These are phyloP conservation scores for Lumbricus terrestris DNA, from an alignment of 2,888 invertebrate genomes.

Conservation along the genomic window DNA sequence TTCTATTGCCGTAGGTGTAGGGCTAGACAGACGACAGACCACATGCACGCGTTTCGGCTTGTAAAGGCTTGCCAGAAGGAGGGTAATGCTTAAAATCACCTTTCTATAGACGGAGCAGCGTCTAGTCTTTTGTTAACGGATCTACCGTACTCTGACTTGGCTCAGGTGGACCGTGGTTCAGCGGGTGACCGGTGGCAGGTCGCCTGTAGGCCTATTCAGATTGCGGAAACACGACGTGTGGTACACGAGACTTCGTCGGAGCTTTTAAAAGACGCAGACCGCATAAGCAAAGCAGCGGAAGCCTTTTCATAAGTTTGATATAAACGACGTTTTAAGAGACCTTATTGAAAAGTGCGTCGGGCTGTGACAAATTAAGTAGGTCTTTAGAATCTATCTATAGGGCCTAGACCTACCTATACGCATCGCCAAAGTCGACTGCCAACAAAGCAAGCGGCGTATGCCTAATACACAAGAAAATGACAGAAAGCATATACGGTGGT, in stretches of 20 bases:
- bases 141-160: background rate
- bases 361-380: too few relatives aligned
- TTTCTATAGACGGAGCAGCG: background rate
- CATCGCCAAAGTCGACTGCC: background rate
- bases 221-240: background rate
- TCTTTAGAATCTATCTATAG: too few relatives aligned
- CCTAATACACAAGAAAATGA: background rate
- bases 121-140: background rate
- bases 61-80: background rate
- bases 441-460: background rate
- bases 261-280: background rate
- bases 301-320: background rate
- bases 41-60: background rate
- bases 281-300: background rate
- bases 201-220: background rate
- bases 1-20: background rate
- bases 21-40: background rate
- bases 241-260: background rate
- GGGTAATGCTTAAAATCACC: background rate
- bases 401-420: background rate
- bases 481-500: background rate
- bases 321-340: background rate
- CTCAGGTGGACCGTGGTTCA: background rate
- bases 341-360: background rate
- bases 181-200: background rate